Percentiles rank a stretch among this genome's conserved stretches.
Evolutionary conservation across 1,140 invertebrate species (phyloP).

Genomic region (Brachionus angularis): DNA sequence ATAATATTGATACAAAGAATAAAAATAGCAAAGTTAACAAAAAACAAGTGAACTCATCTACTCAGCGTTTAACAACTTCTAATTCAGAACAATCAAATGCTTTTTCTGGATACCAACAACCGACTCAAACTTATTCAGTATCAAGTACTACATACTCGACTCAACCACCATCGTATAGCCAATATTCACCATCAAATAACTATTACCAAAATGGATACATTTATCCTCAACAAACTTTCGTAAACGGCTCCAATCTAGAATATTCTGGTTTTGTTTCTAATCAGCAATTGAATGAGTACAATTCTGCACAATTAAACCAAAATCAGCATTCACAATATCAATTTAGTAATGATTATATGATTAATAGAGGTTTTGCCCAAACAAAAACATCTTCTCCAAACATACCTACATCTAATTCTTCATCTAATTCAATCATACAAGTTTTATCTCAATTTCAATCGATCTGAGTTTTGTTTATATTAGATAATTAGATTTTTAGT

Average conservation of each 20-base stretch:
- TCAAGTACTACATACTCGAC: too few relatives aligned
- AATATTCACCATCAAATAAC: conserved; percentile 3
- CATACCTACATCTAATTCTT: not conserved
- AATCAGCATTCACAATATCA: too few relatives aligned
- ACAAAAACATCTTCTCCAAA: too few relatives aligned
- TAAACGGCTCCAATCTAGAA: too few relatives aligned
- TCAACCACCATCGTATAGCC: conserved; percentile 3
- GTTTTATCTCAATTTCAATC: conserved; percentile 44
- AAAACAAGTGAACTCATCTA: not conserved
- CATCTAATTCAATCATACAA: conserved; percentile 13
- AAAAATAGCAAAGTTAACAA: not conserved
- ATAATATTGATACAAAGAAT: not conserved
- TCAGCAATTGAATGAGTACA: not conserved
- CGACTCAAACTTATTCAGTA: not conserved
- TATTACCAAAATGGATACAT: not conserved
- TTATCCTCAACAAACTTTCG: not conserved
- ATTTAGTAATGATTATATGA: conserved; percentile 32
- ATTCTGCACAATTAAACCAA: conserved; percentile 20
- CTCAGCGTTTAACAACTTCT: too few relatives aligned
- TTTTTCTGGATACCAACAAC: not conserved
- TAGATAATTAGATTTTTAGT: too few relatives aligned
- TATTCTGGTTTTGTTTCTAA: too few relatives aligned
- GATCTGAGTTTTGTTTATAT: conserved; percentile 29
- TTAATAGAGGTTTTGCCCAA: not conserved
- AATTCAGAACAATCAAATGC: too few relatives aligned